phyloP scores from a whole-genome alignment of 1,140 invertebrate genomes.

The Hermetia illucens region DNA sequence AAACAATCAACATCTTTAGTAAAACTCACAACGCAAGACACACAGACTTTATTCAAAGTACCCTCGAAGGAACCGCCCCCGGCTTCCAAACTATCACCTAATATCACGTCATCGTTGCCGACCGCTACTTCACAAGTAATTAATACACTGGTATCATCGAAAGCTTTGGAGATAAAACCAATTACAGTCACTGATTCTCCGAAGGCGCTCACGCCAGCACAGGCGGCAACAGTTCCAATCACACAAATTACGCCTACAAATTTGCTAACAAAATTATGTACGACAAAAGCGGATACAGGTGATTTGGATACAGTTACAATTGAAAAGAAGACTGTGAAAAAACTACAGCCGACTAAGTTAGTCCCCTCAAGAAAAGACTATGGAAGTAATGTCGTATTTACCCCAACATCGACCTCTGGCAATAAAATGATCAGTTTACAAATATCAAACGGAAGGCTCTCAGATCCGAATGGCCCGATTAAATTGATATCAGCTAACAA shows the following conservation, averaged over 20 bases:
- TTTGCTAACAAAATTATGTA: neutral
- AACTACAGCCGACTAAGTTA: neutral
- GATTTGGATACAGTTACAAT: neutral
- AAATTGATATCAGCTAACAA: no score
- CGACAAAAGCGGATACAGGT: neutral
- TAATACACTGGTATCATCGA: neutral
- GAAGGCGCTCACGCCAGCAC: neutral
- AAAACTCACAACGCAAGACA: neutral
- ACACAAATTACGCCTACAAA: no score
- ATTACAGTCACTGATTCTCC: neutral
- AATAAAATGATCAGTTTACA: no score
- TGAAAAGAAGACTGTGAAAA: neutral
- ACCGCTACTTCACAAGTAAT: neutral
- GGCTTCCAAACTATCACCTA: neutral
- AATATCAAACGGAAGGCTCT: no score
- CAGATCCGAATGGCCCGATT: no score
- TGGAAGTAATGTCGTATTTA: neutral
- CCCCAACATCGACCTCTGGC: neutral
- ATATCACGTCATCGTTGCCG: neutral
- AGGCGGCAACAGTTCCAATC: neutral
- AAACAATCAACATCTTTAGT: neutral
- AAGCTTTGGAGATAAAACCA: neutral
- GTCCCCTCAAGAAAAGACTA: neutral
- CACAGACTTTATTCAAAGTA: neutral
- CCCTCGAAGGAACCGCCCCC: neutral